Evolutionary conservation across 2,888 invertebrate genomes (phyloP).

Genomic region (Coenonympha glycerion): DNA sequence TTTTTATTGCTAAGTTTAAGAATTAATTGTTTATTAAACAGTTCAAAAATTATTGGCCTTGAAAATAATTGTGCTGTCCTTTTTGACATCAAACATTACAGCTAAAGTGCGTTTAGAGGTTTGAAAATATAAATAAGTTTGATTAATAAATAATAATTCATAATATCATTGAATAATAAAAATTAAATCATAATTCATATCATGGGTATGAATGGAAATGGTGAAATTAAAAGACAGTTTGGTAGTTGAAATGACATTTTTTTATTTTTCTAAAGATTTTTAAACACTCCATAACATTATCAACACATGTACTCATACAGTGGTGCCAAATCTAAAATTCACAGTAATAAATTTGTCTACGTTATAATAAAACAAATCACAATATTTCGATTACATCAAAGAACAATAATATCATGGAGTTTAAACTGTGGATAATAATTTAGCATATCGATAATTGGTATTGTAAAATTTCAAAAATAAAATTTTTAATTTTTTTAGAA

Average conservation of each 20-base stretch:
- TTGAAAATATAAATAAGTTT: no score
- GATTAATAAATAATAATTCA: no score
- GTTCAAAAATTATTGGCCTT: no score
- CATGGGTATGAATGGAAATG: not conserved
- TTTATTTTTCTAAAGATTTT: conserved; percentile 53
- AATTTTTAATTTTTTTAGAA: conserved; percentile 13
- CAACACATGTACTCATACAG: conserved; percentile 37
- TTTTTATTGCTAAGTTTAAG: no score
- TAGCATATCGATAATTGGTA: conserved; percentile 12
- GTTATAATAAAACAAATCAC: not conserved
- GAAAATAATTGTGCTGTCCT: no score
- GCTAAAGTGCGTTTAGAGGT: no score
- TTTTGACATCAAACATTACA: no score
- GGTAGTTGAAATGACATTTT: conserved; percentile 67
- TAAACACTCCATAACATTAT: conserved; percentile 67
- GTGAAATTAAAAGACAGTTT: conserved; percentile 25
- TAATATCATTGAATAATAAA: no score
- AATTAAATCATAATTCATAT: not conserved
- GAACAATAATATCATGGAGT: conserved; percentile 12
- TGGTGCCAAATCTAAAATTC: conserved; percentile 23
- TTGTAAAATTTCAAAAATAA: conserved; percentile 27
- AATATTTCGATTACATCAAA: conserved; percentile 17
- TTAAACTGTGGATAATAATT: conserved; percentile 21
- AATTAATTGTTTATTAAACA: no score
- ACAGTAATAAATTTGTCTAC: conserved; percentile 14